Evolutionary conservation across 2,888 invertebrate species (phyloP).

Genomic region (Dryobotodes eremita): DNA sequence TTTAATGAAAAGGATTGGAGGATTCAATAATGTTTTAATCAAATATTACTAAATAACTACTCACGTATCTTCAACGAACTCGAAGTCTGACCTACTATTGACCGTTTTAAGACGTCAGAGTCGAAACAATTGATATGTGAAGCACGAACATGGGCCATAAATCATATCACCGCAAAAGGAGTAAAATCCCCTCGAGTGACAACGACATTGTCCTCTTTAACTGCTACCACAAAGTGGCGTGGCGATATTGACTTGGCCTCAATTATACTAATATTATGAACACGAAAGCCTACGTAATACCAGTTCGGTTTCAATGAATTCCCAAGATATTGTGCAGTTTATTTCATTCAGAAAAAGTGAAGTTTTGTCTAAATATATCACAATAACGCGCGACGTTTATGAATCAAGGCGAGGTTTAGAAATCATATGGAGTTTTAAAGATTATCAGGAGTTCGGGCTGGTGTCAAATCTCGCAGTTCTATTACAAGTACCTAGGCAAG

Average conservation of each 20-base stretch:
- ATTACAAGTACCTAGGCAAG: neutral
- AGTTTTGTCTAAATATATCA: neutral
- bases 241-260: constrained; percentile 64
- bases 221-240: constrained; percentile 51
- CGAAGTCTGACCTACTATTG: constrained; percentile 37
- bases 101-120: constrained; percentile 15
- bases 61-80: neutral
- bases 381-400: constrained; percentile 8
- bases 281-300: constrained; percentile 58
- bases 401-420: neutral
- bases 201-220: constrained; percentile 75
- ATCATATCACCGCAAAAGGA: constrained; percentile 69
- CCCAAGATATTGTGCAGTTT: constrained; percentile 31
- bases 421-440: neutral
- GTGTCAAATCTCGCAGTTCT: neutral
- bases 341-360: constrained; percentile 35
- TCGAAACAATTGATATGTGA: constrained; percentile 48
- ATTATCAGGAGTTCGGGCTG: neutral
- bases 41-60: neutral
- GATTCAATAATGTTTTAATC: too few relatives aligned
- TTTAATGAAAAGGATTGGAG: too few relatives aligned
- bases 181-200: constrained; percentile 75
- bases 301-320: constrained; percentile 46
- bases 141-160: constrained; percentile 59
- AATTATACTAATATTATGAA: constrained; percentile 55